phyloP scores from a whole-genome alignment of 2,888 invertebrate genomes.

The Isoperla grammatica region DNA sequence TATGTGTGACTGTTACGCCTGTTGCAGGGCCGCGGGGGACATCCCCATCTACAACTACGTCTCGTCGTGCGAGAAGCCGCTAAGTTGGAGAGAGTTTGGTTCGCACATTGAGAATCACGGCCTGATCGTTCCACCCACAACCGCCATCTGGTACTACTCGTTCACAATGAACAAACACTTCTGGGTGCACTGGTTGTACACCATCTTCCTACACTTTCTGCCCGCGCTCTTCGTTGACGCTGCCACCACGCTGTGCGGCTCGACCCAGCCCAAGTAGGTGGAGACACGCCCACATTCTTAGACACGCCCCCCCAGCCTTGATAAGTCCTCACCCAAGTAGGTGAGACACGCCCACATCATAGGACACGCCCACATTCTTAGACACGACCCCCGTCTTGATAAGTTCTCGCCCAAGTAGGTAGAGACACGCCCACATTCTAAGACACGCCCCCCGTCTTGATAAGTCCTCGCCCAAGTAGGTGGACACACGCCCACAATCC shows the following conservation, averaged over 20 bases:
- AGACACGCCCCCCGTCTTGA: too few species aligned
- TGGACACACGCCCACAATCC: too few species aligned
- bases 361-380: too few species aligned
- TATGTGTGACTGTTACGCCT: background rate
- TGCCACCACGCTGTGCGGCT: conserved; percentile 45
- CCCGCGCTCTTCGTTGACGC: conserved; percentile 55
- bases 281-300: too few species aligned
- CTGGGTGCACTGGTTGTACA: conserved; percentile 51
- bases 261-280: conserved; percentile 42
- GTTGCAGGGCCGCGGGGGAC: conserved; percentile 36
- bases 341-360: too few species aligned
- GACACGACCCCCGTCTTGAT: too few species aligned
- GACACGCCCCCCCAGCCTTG: too few species aligned
- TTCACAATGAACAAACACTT: conserved; percentile 47
- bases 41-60: conserved; percentile 82
- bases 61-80: conserved; percentile 74
- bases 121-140: conserved; percentile 16
- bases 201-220: conserved; percentile 34
- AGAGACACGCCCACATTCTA: too few species aligned
- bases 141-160: conserved; percentile 35
- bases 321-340: too few species aligned
- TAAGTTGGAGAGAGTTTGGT: conserved; percentile 73
- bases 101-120: conserved; percentile 46
- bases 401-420: too few species aligned
- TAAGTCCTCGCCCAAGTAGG: too few species aligned